These are phyloP conservation scores for Lutjanus campechanus DNA, from an alignment of 2,797 vertebrate genomes.

Conservation along the genomic window DNA sequence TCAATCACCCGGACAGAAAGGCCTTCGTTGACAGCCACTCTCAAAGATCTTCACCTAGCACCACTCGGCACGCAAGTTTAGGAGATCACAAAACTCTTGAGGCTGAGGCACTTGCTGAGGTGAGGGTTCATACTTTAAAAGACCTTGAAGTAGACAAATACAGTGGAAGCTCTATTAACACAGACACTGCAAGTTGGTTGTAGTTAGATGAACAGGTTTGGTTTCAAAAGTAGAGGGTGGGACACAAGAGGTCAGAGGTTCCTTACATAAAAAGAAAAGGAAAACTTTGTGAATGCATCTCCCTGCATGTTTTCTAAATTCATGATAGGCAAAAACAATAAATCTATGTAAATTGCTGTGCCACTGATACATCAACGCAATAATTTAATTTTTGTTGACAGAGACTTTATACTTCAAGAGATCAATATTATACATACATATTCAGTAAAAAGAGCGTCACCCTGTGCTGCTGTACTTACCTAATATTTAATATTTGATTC, in stretches of 20 bases:
- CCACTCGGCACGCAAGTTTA: conserved; percentile 92
- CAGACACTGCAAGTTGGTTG: background rate
- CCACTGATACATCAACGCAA: background rate
- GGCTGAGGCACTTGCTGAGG: conserved; percentile 94
- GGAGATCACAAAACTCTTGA: conserved; percentile 95
- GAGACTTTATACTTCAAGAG: background rate
- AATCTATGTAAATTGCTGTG: background rate
- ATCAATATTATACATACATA: background rate
- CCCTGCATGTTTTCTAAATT: background rate
- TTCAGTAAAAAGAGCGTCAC: background rate
- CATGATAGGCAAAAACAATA: accelerated
- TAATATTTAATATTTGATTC: background rate
- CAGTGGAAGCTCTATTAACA: background rate
- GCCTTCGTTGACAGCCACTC: conserved; percentile 87
- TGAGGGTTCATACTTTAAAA: conserved; percentile 62
- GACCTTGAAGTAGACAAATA: conserved; percentile 6
- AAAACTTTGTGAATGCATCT: background rate
- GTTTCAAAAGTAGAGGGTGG: background rate
- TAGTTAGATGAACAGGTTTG: background rate
- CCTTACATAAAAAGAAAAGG: background rate
- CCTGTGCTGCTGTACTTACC: background rate
- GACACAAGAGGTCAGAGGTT: background rate
- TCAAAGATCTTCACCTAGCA: conserved; percentile 86
- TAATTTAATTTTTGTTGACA: background rate
- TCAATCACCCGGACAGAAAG: conserved; percentile 92